phyloP scores from a whole-genome alignment of 2,113 vertebrate species.

The Aythya baeri region DNA sequence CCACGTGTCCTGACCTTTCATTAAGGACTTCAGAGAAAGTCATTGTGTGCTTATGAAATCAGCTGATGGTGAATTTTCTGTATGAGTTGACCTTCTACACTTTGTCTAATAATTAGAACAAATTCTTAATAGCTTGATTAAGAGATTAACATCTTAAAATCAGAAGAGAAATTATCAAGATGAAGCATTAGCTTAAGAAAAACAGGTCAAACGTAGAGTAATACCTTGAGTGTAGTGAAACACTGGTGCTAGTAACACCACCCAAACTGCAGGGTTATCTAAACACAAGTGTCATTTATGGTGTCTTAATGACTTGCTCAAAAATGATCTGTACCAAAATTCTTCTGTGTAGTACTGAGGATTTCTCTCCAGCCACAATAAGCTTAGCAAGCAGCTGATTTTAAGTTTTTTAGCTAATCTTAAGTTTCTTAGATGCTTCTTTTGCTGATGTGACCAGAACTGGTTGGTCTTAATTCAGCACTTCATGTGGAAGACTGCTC shows the following conservation, averaged over 20 bases:
- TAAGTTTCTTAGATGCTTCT: not conserved
- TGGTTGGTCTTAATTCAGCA: not conserved
- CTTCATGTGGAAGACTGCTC: not conserved
- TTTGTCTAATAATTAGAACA: not conserved
- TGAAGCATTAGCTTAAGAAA: not conserved
- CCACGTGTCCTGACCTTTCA: not conserved
- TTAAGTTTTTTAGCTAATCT: too few species aligned
- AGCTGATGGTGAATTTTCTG: not conserved
- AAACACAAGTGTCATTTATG: not conserved
- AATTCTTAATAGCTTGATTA: not conserved
- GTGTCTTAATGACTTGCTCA: not conserved
- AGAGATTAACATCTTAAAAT: not conserved
- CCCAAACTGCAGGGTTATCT: too few species aligned
- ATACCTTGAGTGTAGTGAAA: not conserved
- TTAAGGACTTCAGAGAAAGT: not conserved
- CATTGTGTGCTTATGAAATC: not conserved
- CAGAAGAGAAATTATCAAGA: not conserved
- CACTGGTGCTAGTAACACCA: not conserved
- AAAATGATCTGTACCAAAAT: not conserved
- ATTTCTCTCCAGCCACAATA: not conserved
- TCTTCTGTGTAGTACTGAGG: not conserved
- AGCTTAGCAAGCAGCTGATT: not conserved
- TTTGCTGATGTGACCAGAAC: not conserved
- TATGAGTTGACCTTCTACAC: not conserved
- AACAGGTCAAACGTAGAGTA: not conserved